Evolutionary conservation across 2,797 vertebrate species (phyloP), one percentile per base, ranked within the genome.

Genomic region (Poeciliopsis gracilis): DNA sequence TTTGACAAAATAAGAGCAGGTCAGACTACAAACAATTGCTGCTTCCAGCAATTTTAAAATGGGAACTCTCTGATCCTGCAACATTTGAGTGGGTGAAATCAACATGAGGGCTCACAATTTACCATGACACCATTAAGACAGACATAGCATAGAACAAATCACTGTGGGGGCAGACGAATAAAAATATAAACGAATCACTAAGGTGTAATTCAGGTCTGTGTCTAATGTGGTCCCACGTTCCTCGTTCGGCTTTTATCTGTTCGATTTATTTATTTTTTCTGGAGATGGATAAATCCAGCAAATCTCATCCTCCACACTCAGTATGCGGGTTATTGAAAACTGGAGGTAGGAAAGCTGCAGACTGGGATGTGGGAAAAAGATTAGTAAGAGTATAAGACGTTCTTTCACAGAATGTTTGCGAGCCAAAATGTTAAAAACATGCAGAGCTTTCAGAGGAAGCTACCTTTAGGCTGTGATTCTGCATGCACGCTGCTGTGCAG

Each of bases 241-340:
- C 73, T 78, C 43, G 81, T 83, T 71, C n/a, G 43, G 67, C 77
- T 90, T 89, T 90, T 63, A 83, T 87, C 90, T 87, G 79, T 92
- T 90, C 81, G 49, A 85, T 86, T 77, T 45, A 77, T 89, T 72
- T 84, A 59, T 88, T 87, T 82, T 66, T 85, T 76, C 73, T 53
- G 55, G 72, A 70, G 80, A 84, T 82, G 53, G 83, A 80, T 92
- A 92, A 94, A 90, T 93, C 91, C 82, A 84, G 87, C 87, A 88
- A 93, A 95, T 95, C 93, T 84, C 89, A 92, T 96, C 93, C 89
- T 94, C 92, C 94, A 94, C 92, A 92, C 92, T 93, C 87, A 83
- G 82, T 89, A 90, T 91, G 93, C 90, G 89, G 93, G 93, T 90
- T 93, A 93, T 83, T 93, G 91, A 91, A 87, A 88, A 86, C 78